These are phyloP conservation scores for Channa striata DNA, from an alignment of 2,797 vertebrate species.

Conservation along the genomic window DNA sequence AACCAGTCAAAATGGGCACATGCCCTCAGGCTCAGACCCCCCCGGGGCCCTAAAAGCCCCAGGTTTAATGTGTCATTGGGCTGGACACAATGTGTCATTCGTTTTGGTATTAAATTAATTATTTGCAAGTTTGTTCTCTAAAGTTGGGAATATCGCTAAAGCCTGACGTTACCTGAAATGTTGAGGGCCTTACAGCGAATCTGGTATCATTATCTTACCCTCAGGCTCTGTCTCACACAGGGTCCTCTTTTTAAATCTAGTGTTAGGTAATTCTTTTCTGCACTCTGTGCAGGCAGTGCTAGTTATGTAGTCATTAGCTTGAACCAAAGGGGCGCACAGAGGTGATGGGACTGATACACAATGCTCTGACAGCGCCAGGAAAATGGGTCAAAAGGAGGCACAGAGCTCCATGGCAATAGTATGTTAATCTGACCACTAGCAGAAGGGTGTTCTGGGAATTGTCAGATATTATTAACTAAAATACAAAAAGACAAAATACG, in stretches of 20 bases:
- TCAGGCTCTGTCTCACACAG: too few species aligned
- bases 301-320: background rate
- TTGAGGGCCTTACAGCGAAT: background rate
- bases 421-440: slow-evolving; percentile 23
- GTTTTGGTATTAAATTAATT: slow-evolving; percentile 6
- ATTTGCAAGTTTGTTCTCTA: background rate
- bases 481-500: slow-evolving; percentile 34
- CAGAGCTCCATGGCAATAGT: slow-evolving; percentile 21
- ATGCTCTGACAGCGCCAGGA: slow-evolving; percentile 2
- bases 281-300: too few species aligned
- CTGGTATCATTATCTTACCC: background rate
- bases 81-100: background rate
- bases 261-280: background rate
- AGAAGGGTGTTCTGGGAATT: slow-evolving; percentile 45
- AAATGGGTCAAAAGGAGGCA: slow-evolving; percentile 39
- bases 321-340: slow-evolving; percentile 16
- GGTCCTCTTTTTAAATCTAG: background rate
- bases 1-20: background rate
- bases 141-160: background rate
- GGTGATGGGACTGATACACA: slow-evolving; percentile 19
- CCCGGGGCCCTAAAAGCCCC: background rate
- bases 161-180: slow-evolving; percentile 1
- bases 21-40: background rate
- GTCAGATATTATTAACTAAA: slow-evolving; percentile 52
- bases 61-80: too few species aligned